Conservation (phyloP, 92 coral and sea anemone genomes). For the Bergia sp. region DNA sequence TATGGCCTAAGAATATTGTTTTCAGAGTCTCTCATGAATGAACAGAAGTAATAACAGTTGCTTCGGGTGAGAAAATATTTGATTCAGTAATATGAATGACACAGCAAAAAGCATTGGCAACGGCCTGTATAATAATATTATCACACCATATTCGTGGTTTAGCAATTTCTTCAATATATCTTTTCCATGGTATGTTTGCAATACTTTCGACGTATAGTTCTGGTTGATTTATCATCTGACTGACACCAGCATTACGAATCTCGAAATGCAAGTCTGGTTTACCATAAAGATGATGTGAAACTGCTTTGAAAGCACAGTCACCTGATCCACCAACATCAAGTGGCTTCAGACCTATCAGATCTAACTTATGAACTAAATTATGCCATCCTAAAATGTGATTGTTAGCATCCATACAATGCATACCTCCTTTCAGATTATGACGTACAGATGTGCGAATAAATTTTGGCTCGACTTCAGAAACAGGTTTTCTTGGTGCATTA, state of each 20-base stretch:
- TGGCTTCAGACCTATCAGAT: slow-evolving; percentile 52
- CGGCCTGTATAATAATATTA: slow-evolving; percentile 57
- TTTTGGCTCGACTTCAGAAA: background rate
- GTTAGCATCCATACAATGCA: background rate
- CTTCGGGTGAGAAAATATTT: slow-evolving; percentile 34
- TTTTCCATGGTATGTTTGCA: no score
- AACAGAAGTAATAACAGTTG: slow-evolving; percentile 44
- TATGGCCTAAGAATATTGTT: slow-evolving; percentile 49
- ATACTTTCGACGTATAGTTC: slow-evolving; percentile 1
- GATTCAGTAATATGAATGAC: slow-evolving; percentile 57
- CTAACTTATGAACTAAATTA: slow-evolving; percentile 27
- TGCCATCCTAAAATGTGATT: background rate
- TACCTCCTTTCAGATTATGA: background rate
- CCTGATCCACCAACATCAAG: slow-evolving; percentile 70
- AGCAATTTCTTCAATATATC: slow-evolving; percentile 56
- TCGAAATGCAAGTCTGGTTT: slow-evolving; percentile 58
- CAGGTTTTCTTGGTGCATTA: background rate
- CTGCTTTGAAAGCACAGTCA: slow-evolving; percentile 67
- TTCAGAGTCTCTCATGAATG: slow-evolving; percentile 26
- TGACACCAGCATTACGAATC: slow-evolving; percentile 58
- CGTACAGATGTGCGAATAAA: background rate
- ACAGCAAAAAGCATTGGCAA: slow-evolving; percentile 60
- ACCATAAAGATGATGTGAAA: slow-evolving; percentile 66
- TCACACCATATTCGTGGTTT: slow-evolving; percentile 67
- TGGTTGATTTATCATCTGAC: slow-evolving; percentile 52